Evolutionary conservation across 2,888 invertebrate species (phyloP), one percentile per base, ranked within the genome.

Genomic region (Tiliacea aurago): DNA sequence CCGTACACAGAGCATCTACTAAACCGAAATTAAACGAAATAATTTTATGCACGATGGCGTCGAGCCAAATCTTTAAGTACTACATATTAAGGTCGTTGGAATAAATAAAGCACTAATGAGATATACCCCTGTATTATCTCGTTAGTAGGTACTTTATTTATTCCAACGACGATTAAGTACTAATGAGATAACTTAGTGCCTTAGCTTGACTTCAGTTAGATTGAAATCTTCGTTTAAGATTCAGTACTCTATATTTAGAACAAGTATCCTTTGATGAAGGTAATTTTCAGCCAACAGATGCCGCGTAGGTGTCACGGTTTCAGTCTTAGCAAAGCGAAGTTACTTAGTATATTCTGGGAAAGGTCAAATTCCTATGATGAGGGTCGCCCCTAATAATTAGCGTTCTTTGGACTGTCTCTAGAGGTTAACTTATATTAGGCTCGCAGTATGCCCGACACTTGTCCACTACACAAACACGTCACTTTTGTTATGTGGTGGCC

Each of bases 11-110:
- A 78, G 49, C 66, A 55, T 56, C n/a, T 58, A 61, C 55, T 84
- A 71, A 49, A 67, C 56, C 49, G 66, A 81, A 86, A 81, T 87
- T 79, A 78, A 73, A 70, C 53, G 70, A 78, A 85, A 84, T 87
- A 79, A 84, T 82, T 82, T 55, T 71, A 79, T 76, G 76, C 73
- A 66, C 77, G 73, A 37, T 86, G 87, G 87, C 87, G 69, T 47
- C 49, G 69, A 63, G 80, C 87, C 86, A 87, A 87, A 81, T 79
- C 62, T 76, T 70, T 76, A 78, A 81, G 77, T 64, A 76, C 73
- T 76, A 79, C 76, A 76, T 79, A 83, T 79, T 87, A 83, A 81
- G 86, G 81, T 79, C 70, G 76, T 55, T 63, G 61, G 72, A 74
- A 84, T 81, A 79, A 72, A 79, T 84, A 73, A 71, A 69, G 59